These are phyloP conservation scores for Caranx melampygus DNA, from an alignment of 2,113 vertebrate species.

Conservation along the genomic window DNA sequence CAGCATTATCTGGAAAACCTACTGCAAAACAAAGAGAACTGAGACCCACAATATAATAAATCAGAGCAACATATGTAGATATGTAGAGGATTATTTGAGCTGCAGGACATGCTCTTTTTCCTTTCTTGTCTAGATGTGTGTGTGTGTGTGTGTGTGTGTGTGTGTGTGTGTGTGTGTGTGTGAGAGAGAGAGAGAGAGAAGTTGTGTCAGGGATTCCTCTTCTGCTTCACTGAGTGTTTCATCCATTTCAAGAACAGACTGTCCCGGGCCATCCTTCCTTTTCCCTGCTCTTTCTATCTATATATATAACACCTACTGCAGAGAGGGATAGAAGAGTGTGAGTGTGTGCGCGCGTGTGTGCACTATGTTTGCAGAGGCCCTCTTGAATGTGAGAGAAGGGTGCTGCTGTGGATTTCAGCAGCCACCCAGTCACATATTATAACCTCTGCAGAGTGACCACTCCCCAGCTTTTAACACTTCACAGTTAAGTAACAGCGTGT, in stretches of 20 bases:
- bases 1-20: not conserved
- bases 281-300: slow-evolving; percentile 19
- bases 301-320: slow-evolving; percentile 47
- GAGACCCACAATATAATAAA: not conserved
- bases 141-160: too few species aligned
- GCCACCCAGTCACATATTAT: not conserved
- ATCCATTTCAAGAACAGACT: slow-evolving; percentile 49
- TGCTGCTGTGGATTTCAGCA: not conserved
- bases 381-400: not conserved
- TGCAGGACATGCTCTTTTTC: not conserved
- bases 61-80: not conserved
- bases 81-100: not conserved
- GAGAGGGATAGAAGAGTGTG: slow-evolving; percentile 12
- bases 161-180: not conserved
- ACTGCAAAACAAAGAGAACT: too few species aligned
- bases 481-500: not conserved
- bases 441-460: not conserved
- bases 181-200: not conserved
- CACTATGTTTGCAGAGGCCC: slow-evolving; percentile 10
- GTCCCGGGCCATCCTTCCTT: slow-evolving; percentile 39
- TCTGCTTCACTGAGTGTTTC: slow-evolving; percentile 40
- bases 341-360: not conserved
- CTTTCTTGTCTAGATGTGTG: not conserved
- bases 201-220: slow-evolving; percentile 21
- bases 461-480: not conserved